phyloP scores from a whole-genome alignment of 2,113 vertebrate species.

The Nanorana parkeri region DNA sequence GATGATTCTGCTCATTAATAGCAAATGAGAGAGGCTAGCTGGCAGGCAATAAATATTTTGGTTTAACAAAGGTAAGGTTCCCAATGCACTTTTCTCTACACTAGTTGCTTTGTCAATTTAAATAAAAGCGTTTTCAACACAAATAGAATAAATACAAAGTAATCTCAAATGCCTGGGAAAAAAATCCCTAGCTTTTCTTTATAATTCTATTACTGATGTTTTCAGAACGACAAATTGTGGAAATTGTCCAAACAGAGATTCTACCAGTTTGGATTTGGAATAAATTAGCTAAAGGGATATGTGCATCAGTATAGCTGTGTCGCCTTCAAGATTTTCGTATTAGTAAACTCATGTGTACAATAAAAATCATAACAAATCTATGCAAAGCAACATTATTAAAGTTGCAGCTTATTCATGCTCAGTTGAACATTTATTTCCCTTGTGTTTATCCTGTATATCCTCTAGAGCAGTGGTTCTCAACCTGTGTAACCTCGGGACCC shows the following conservation, averaged over 20 bases:
- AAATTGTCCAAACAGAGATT: neutral
- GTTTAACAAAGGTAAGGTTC: neutral
- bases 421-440: too few relatives aligned
- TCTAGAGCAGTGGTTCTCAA: too few relatives aligned
- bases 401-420: too few relatives aligned
- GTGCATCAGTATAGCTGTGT: neutral
- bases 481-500: too few relatives aligned
- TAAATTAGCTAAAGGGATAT: neutral
- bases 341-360: neutral
- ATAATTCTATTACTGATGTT: neutral
- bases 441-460: too few relatives aligned
- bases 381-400: neutral
- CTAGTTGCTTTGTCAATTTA: neutral
- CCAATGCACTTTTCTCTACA: neutral
- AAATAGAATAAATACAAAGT: neutral
- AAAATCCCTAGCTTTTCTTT: neutral
- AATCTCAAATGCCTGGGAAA: neutral
- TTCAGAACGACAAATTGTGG: neutral
- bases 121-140: neutral
- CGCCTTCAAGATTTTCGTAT: neutral
- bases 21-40: neutral
- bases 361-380: neutral
- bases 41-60: neutral
- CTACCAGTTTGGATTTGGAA: neutral
- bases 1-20: neutral